Evolutionary conservation across 2,113 vertebrate species (phyloP), one percentile per base, ranked within the genome.

Genomic region (Protobothrops mucrosquamatus): DNA sequence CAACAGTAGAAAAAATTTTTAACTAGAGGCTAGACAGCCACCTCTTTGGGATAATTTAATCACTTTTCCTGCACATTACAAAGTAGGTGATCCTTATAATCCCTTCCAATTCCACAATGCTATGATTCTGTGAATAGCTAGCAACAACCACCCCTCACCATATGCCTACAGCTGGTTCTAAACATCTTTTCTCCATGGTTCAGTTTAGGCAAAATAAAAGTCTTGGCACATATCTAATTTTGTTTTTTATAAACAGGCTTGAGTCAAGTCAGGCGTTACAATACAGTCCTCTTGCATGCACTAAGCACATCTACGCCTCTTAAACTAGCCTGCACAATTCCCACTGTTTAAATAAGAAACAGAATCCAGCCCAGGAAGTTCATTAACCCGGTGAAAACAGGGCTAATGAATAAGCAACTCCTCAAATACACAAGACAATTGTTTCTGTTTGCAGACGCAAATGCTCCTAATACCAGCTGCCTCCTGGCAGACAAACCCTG

Each of bases 341-440:
- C 94, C 94, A 95, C 26, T 89, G 89, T 81, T 88, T 92, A 93
- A 96, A 96, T 94, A 91, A 92, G 92, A 94, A 95, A 92, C 90
- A 95, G 93, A 88, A 95, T 95, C 94, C 93, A 90, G 5, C 51
- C 95, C 26, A 74, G 94, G 96, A 96, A 97, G 96, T 97, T 96
- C 96, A 97, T 96, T 97, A 97, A 96, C 81, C 54, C 81, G 61
- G 92, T 95, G 92, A 96, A 97, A 97, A 95, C 94, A 91, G 91
- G 97, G 91, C 95, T 96, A 97, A 97, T 94, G 93, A 97, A 93
- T 95, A 96, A 95, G 93, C 93, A 94, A 94, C 95, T 95, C 93
- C 89, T 91, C 93, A 93, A 96, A 97, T 43, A 93, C 51, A 24
- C 88, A 23, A 91, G 74, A 96, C 93, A 97, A 95, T 94, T 51